Percentiles rank a stretch among this genome's conserved stretches.
phyloP scores from a whole-genome alignment of 2,113 vertebrate genomes.

The Strix aluco region DNA sequence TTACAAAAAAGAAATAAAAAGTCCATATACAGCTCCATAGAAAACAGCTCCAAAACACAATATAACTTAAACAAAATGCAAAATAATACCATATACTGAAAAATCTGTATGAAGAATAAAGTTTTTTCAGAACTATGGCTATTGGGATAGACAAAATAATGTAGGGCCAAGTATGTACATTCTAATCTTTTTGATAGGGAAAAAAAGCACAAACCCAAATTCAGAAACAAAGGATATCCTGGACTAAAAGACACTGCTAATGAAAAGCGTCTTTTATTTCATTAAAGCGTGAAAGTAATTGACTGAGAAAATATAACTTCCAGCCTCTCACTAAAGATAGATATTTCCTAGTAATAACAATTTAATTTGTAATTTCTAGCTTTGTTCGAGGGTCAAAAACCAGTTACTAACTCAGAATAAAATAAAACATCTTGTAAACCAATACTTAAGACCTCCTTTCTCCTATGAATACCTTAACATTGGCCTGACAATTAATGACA shows the following conservation, averaged over 20 bases:
- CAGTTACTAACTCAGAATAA: background rate
- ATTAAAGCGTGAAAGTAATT: background rate
- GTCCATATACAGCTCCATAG: background rate
- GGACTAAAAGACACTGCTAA: background rate
- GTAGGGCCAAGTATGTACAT: background rate
- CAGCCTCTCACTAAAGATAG: background rate
- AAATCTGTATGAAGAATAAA: background rate
- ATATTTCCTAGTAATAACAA: background rate
- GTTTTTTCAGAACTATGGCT: background rate
- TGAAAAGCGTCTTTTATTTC: background rate
- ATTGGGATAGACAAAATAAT: background rate
- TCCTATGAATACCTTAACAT: background rate
- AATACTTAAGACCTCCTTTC: background rate
- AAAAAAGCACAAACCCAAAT: background rate
- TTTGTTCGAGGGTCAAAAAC: slow-evolving; percentile 2
- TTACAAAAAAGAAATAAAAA: background rate
- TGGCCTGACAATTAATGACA: background rate
- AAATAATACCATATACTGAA: background rate
- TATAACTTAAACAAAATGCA: background rate
- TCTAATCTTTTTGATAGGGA: background rate
- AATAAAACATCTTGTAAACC: background rate
- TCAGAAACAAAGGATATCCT: background rate
- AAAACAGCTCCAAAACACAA: background rate
- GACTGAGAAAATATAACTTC: background rate
- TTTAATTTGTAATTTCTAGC: background rate